Conservation (phyloP, 2,888 invertebrate genomes). For the Timandra comae region DNA sequence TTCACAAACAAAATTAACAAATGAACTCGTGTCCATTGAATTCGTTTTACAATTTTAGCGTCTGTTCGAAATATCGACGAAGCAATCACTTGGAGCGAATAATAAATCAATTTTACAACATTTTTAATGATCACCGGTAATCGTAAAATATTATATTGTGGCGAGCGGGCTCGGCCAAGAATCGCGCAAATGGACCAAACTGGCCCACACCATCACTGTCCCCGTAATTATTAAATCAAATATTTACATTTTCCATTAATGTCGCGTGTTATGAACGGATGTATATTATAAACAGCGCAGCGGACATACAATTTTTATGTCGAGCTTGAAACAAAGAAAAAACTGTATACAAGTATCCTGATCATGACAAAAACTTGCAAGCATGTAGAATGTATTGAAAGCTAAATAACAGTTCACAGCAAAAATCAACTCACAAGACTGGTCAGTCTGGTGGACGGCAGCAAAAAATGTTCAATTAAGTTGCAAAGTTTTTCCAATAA, state of each 20-base stretch:
- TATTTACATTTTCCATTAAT: conserved; percentile 36
- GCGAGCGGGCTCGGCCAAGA: conserved; percentile 6
- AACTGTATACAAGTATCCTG: no score
- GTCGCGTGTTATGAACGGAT: conserved; percentile 24
- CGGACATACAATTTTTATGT: not conserved
- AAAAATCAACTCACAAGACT: conserved; percentile 14
- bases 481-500: conserved; percentile 9
- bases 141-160: conserved; percentile 37
- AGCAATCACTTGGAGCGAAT: conserved; percentile 45
- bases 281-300: conserved; percentile 20
- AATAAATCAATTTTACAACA: conserved; percentile 69
- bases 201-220: conserved; percentile 17
- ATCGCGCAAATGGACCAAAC: conserved; percentile 3
- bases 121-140: conserved; percentile 63
- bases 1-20: conserved; percentile 64
- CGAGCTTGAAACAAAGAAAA: not conserved
- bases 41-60: conserved; percentile 53
- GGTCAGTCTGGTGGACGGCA: conserved; percentile 9
- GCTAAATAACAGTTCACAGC: conserved; percentile 16
- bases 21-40: conserved; percentile 65
- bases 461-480: conserved; percentile 1
- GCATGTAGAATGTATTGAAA: conserved; percentile 17
- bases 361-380: no score
- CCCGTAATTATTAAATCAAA: conserved; percentile 28
- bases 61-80: conserved; percentile 42